Evolutionary conservation across 2,888 invertebrate genomes (phyloP), one percentile per base, ranked within the genome.

Genomic region (Antitype chi): DNA sequence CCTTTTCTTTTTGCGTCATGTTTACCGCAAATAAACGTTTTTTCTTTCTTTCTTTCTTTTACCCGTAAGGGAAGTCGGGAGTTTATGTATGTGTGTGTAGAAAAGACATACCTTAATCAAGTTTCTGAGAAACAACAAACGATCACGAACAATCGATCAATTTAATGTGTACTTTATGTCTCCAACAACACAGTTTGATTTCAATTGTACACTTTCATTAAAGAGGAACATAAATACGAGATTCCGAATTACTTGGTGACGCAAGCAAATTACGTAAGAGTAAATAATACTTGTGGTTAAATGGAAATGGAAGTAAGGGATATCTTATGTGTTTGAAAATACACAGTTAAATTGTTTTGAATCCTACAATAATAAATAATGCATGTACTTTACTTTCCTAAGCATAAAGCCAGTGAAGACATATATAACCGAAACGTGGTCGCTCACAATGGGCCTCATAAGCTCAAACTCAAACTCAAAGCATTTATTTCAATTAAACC

Each of bases 201-300:
- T 28, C 55, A 38, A 72, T 67, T 63, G 63, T 64, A 81, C 68
- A 79, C 59, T 68, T 64, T 81, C 63, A 79, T 69, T 69, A 59
- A 25, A 64, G 23, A 28, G 62, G 57, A 74, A 64, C 28, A 74
- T 47, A 32, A 25, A 64, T 79, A 67, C 47, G 66, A 17, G 25
- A 52, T 62, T n/a, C 47, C 8, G 15, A 62, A 70, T 69, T 66
- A 80, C 55, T 80, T 74, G 57, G 53, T 63, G 63, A 78, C 52
- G 55, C 0, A 25, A 11, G 28, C 13, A 25, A 43, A 69, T 68
- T 64, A 53, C 52, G 57, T 32, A 9, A 23, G 20, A 59, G 81
- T 57, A 79, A 81, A 81, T 74, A 81, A 53, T 64, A 49, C 49
- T 59, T 20, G 23, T 32, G 15, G 53, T 74, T 68, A 23, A 68